Evolutionary conservation across 2,113 vertebrate genomes (phyloP).

Genomic region (Poeciliopsis prolifica): DNA sequence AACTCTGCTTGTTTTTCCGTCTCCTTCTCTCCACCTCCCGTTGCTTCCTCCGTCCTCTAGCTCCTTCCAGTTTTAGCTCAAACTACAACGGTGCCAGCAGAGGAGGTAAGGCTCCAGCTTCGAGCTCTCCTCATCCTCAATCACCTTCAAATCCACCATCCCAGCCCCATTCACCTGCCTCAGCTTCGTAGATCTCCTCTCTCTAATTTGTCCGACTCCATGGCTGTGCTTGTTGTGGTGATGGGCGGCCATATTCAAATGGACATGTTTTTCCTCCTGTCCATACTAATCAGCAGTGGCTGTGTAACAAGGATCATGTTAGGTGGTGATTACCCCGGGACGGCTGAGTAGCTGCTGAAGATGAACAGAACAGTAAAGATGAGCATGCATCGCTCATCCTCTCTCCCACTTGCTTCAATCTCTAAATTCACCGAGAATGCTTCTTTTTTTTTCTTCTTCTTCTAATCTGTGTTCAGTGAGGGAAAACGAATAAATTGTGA

Average conservation of each 20-base stretch:
- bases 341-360: constrained; percentile 44
- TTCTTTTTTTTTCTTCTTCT: constrained; percentile 14
- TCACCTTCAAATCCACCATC: constrained; percentile 17
- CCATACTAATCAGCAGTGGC: constrained; percentile 57
- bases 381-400: constrained; percentile 32
- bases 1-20: constrained; percentile 21
- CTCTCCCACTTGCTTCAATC: constrained; percentile 10
- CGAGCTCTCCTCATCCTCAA: constrained; percentile 19
- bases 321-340: constrained; percentile 58
- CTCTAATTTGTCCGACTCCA: constrained; percentile 29
- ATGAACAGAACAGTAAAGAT: constrained; percentile 34
- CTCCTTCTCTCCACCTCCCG: constrained; percentile 22
- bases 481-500: background rate
- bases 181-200: constrained; percentile 25
- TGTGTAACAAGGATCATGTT: constrained; percentile 24
- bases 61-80: constrained; percentile 82
- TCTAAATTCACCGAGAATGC: constrained; percentile 30
- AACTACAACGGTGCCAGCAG: constrained; percentile 81
- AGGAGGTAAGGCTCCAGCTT: constrained; percentile 79
- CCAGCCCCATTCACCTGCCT: constrained; percentile 14
- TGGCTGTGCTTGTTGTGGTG: constrained; percentile 54
- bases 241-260: constrained; percentile 43
- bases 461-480: constrained; percentile 8
- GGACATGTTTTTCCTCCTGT: constrained; percentile 21
- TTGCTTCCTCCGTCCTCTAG: constrained; percentile 49